Conservation (phyloP, 2,797 vertebrate genomes). For the Peromyscus attwateri region DNA sequence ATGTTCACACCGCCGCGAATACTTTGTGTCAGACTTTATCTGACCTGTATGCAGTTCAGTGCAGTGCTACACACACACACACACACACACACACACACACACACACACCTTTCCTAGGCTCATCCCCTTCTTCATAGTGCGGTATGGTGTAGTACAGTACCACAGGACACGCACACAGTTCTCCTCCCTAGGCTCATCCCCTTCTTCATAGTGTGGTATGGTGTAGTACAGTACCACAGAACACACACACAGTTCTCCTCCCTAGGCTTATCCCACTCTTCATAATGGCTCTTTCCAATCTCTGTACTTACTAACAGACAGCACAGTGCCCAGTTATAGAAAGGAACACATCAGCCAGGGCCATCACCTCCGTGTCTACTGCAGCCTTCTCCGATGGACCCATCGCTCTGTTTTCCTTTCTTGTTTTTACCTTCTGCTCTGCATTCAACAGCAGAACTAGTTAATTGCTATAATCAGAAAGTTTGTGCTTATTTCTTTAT, state of each 20-base stretch:
- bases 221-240: too few relatives aligned
- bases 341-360: background rate
- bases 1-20: background rate
- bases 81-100: too few relatives aligned
- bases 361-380: background rate
- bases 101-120: too few relatives aligned
- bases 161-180: background rate
- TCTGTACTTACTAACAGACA: background rate
- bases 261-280: background rate
- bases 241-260: background rate
- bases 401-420: background rate
- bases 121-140: too few relatives aligned
- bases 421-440: background rate
- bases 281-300: background rate
- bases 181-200: background rate
- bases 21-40: background rate
- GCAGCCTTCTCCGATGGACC: background rate
- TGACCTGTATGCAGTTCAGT: accelerated
- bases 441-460: background rate
- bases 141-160: too few relatives aligned
- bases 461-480: background rate
- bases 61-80: too few relatives aligned
- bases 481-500: background rate
- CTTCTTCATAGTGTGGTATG: accelerated
- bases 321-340: background rate